phyloP scores from a whole-genome alignment of 2,888 invertebrate genomes.

The Tinea semifulvella region DNA sequence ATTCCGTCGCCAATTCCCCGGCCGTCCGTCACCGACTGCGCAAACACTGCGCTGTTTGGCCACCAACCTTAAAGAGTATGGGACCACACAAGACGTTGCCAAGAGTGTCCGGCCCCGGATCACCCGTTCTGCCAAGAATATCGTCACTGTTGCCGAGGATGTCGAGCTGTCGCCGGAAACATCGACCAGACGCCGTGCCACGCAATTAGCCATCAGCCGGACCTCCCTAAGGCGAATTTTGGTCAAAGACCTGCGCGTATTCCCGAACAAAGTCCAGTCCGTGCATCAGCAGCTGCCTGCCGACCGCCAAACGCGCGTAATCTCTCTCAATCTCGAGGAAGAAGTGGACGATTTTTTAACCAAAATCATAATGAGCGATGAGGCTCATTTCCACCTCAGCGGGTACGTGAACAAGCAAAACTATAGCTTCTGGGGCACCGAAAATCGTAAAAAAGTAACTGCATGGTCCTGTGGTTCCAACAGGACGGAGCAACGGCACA shows the following conservation, averaged over 20 bases:
- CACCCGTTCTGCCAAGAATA: constrained; percentile 16
- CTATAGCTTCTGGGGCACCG: constrained; percentile 19
- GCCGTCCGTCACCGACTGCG: constrained; percentile 18
- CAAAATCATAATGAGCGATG: constrained; percentile 7
- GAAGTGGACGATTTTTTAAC: constrained; percentile 5
- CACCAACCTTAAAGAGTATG: no score
- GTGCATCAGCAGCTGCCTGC: not conserved
- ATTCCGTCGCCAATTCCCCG: constrained; percentile 16
- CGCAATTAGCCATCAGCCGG: no score
- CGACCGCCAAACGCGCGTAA: constrained; percentile 1
- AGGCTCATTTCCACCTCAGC: no score
- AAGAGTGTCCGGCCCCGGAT: constrained; percentile 9
- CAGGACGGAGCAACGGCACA: no score
- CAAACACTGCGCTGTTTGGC: no score
- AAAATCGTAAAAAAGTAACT: constrained; percentile 17
- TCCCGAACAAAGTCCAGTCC: constrained; percentile 3
- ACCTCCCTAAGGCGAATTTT: constrained; percentile 2
- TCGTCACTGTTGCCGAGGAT: constrained; percentile 16
- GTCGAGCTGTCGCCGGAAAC: no score
- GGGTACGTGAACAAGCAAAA: constrained; percentile 17
- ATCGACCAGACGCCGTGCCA: no score
- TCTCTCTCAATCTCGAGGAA: constrained; percentile 3
- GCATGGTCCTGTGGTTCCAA: not conserved
- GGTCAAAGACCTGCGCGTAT: constrained; percentile 8
- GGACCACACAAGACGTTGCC: no score